Percentiles rank a stretch among this genome's conserved stretches.
Conservation (phyloP, 2,888 invertebrate genomes). For the Bugula neritina region DNA sequence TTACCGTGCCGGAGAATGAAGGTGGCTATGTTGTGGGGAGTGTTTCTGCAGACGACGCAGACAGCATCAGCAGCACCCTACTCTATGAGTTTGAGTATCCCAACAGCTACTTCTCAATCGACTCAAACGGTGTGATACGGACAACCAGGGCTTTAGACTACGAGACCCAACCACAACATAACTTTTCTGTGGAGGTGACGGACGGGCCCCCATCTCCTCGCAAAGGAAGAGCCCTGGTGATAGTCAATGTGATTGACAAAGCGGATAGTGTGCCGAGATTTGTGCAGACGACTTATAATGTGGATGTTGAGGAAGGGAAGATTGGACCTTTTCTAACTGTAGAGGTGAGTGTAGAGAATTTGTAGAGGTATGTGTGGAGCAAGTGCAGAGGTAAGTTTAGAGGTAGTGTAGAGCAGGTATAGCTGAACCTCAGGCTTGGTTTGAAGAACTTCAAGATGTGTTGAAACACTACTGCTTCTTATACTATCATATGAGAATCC, state of each 20-base stretch:
- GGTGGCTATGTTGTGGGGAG: conserved; percentile 4
- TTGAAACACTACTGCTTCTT: too few relatives aligned
- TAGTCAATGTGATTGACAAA: conserved; percentile 4
- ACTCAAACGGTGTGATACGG: not conserved
- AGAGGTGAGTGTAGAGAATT: not conserved
- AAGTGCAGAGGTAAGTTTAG: too few relatives aligned
- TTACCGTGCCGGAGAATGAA: conserved; percentile 17
- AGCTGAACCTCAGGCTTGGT: too few relatives aligned
- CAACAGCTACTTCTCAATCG: conserved; percentile 8
- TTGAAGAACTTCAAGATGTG: too few relatives aligned
- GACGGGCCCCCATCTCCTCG: conserved; percentile 10
- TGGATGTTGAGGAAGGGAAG: conserved; percentile 6
- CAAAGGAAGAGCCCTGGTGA: not conserved
- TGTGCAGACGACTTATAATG: not conserved
- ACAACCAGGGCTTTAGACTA: conserved; percentile 19
- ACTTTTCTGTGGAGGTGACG: conserved; percentile 6
- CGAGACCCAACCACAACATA: not conserved
- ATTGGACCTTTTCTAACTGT: not conserved
- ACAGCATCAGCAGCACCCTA: not conserved
- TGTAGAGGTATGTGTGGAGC: too few relatives aligned
- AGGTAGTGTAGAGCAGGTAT: too few relatives aligned
- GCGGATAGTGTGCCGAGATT: conserved; percentile 20
- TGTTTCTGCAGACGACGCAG: not conserved
- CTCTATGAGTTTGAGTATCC: conserved; percentile 10
- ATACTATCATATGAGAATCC: too few relatives aligned